Base-by-base conservation (phyloP, 2,113 vertebrate species). In the Lathamus discolor region DNA sequence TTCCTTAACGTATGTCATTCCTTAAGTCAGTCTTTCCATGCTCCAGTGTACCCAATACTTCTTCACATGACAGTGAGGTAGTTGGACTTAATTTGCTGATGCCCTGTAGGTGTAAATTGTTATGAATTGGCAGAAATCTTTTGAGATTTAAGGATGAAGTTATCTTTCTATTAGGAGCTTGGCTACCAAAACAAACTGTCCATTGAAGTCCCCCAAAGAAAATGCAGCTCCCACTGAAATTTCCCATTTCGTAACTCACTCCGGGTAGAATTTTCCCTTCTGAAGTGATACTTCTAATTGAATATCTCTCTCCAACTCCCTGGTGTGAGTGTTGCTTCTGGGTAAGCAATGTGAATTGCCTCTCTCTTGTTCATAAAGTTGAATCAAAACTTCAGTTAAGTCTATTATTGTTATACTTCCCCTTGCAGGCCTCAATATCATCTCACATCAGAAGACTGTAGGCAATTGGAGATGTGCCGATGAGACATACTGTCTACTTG, bases 91-190 rank as follows among this genome's bases (percentile, higher is more conserved):
- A 96, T 95, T 94, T 93, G 91, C 81, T 91, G 89, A 87, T 94
- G 88, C 83, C 84, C 86, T 83, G 95, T 92, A 96, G 81, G 81
- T 95, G 93, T 79, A 96, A 96, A 94, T 96, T 93, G 92, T 93
- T 96, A 94, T 95, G 92, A 96, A 95, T 89, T 93, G 96, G 54
- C 67, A 85, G 95, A 94, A 96, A 89, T 94, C 96, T 87, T 84
- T 80, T 73, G 93, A 94, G 96, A 93, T 89, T 89, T 97, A 69
- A 89, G 74, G 77, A 82, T 93, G 78, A 95, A 96, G 83, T 91
- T 93, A 85, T 96, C 94, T 87, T 92, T 93, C 96, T 63, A 87
- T 95, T 93, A 92, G 84, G 78, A 97, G 49, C 67, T 73, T 90
- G 85, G 78, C 87, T 96, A 90, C 70, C 78, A 70, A 93, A 97